Evolutionary conservation across 30 jellyfish, hydroid and myxozoan species (phyloP).

Genomic region (Pelagia noctiluca): DNA sequence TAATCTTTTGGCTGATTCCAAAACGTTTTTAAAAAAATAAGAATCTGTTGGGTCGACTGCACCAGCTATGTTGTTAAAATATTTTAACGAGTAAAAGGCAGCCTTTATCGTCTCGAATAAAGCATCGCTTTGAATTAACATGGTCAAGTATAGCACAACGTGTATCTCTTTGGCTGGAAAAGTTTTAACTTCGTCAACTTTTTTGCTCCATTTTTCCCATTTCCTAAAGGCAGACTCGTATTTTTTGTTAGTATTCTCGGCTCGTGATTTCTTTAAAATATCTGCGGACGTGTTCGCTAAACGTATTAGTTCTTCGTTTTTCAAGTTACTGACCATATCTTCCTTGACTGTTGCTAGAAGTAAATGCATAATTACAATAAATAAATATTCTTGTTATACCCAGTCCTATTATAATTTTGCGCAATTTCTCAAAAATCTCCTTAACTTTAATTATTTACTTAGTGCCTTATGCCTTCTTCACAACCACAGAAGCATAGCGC

Average conservation of each 20-base stretch:
- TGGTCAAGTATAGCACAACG: not conserved
- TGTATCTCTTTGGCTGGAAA: not conserved
- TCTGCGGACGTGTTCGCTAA: not conserved
- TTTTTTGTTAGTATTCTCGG: not conserved
- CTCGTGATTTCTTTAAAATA: not conserved
- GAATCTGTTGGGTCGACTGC: too few relatives aligned
- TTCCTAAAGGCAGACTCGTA: not conserved
- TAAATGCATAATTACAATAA: not conserved
- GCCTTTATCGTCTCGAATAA: too few relatives aligned
- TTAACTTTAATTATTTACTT: too few relatives aligned
- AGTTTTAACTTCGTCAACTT: not conserved
- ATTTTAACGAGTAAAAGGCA: too few relatives aligned
- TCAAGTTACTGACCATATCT: not conserved
- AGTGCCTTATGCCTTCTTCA: too few relatives aligned
- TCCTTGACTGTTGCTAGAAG: not conserved
- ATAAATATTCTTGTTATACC: not conserved
- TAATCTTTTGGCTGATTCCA: too few relatives aligned
- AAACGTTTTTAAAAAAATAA: too few relatives aligned
- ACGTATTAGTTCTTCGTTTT: not conserved
- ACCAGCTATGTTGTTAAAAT: too few relatives aligned
- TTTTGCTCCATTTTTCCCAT: not conserved
- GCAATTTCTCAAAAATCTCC: not conserved
- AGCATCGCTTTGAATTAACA: not conserved
- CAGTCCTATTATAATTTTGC: not conserved
- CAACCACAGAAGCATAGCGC: too few relatives aligned